phyloP scores from a whole-genome alignment of 2,888 invertebrate genomes.

The Allolobophora icterica region DNA sequence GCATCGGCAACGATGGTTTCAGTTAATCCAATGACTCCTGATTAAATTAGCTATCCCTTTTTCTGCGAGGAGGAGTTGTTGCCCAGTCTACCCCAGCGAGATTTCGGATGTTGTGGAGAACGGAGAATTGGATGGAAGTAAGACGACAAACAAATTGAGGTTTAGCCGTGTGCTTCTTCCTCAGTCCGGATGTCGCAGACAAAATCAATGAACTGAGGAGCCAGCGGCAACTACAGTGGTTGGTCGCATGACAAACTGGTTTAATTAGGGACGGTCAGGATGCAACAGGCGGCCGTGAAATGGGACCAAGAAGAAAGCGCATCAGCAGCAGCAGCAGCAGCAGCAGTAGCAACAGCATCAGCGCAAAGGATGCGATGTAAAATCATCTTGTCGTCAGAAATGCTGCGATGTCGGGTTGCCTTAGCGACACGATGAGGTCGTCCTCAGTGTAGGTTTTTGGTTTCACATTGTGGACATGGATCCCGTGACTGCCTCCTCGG shows the following conservation, averaged over 20 bases:
- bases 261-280: not conserved
- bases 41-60: not conserved
- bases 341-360: not conserved
- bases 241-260: not conserved
- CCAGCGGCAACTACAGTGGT: not conserved
- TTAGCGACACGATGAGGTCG: not conserved
- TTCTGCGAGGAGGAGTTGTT: not conserved
- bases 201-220: conserved; percentile 6
- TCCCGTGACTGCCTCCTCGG: not conserved
- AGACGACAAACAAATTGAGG: not conserved
- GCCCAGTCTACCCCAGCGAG: not conserved
- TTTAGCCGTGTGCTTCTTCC: too few species aligned
- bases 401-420: too few species aligned
- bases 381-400: not conserved
- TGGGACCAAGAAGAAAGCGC: not conserved
- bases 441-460: not conserved
- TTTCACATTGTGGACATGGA: not conserved
- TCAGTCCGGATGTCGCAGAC: too few species aligned
- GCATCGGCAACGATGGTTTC: not conserved
- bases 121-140: not conserved
- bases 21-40: conserved; percentile 2
- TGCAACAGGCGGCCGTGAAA: not conserved
- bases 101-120: not conserved
- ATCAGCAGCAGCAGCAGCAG: too few species aligned
- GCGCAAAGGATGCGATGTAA: not conserved